Conservation (phyloP, 1,140 invertebrate genomes). For the Pseudomyrmex dendroicus region DNA sequence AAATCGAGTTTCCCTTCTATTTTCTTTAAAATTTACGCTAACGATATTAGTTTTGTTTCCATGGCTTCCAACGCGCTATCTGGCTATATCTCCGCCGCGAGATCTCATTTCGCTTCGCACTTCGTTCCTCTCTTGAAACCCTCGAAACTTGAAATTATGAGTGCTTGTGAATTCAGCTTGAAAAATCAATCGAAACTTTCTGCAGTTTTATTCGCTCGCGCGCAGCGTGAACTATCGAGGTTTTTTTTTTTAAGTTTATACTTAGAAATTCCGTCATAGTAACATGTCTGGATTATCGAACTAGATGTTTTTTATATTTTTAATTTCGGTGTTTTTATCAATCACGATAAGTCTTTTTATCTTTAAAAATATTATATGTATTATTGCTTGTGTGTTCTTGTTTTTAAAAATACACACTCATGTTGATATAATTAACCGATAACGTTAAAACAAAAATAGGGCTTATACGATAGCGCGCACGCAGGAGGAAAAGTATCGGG, state of each 20-base stretch:
- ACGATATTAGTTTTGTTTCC: slow-evolving; percentile 62
- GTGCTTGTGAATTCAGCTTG: slow-evolving; percentile 45
- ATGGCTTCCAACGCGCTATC: neutral
- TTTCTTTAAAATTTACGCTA: slow-evolving; percentile 61
- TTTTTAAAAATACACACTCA: neutral
- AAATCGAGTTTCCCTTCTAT: slow-evolving; percentile 50
- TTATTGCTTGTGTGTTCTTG: neutral
- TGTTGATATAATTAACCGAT: slow-evolving; percentile 19
- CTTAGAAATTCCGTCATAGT: slow-evolving; percentile 44
- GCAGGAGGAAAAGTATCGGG: slow-evolving; percentile 2
- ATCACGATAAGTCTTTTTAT: neutral
- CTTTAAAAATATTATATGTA: neutral
- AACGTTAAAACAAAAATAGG: slow-evolving; percentile 10
- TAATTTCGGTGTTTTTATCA: slow-evolving; percentile 25
- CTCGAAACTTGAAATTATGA: slow-evolving; percentile 58
- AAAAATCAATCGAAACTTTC: slow-evolving; percentile 69
- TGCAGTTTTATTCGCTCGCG: slow-evolving; percentile 9
- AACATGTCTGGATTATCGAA: slow-evolving; percentile 19
- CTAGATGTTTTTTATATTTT: slow-evolving; percentile 7
- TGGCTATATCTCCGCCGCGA: slow-evolving; percentile 30
- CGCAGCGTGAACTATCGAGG: neutral
- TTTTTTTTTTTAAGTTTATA: slow-evolving; percentile 49
- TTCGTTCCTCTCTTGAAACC: slow-evolving; percentile 32
- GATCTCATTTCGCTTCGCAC: slow-evolving; percentile 59
- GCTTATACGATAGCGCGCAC: neutral